phyloP scores from a whole-genome alignment of 2,888 invertebrate species.

The Heliconius cydno region DNA sequence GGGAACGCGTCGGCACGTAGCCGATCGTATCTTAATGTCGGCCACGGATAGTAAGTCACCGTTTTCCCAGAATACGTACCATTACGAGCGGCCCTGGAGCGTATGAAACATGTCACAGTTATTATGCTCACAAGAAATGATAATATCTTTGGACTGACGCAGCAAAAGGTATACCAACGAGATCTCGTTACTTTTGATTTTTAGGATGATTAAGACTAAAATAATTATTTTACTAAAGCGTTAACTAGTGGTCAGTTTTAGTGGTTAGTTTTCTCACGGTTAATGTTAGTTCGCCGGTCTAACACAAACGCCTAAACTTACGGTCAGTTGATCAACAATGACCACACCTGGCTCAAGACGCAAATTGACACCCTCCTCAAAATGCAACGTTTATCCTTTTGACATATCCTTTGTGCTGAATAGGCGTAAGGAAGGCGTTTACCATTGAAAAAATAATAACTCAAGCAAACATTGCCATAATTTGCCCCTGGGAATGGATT shows the following conservation, averaged over 20 bases:
- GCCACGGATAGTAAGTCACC: slow-evolving; percentile 64
- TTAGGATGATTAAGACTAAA: slow-evolving; percentile 62
- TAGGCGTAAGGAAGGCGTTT: slow-evolving; percentile 73
- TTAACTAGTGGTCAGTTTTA: slow-evolving; percentile 46
- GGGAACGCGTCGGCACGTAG: slow-evolving; percentile 68
- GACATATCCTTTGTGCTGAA: slow-evolving; percentile 66
- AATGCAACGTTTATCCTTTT: slow-evolving; percentile 65
- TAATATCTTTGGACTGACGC: slow-evolving; percentile 76
- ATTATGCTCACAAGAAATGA: slow-evolving; percentile 80
- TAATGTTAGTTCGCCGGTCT: slow-evolving; percentile 66
- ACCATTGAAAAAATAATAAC: slow-evolving; percentile 64
- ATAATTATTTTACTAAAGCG: slow-evolving; percentile 38
- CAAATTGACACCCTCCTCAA: slow-evolving; percentile 76
- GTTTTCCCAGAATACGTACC: slow-evolving; percentile 78
- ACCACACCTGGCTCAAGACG: slow-evolving; percentile 72
- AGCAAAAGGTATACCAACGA: slow-evolving; percentile 65
- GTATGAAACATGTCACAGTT: slow-evolving; percentile 81
- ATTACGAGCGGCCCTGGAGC: slow-evolving; percentile 75
- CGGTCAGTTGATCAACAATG: slow-evolving; percentile 79
- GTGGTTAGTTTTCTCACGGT: slow-evolving; percentile 71
- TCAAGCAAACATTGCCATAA: slow-evolving; percentile 76
- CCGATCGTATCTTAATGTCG: slow-evolving; percentile 77
- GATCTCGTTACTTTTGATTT: slow-evolving; percentile 69
- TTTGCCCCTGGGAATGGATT: slow-evolving; percentile 72
- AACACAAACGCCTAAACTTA: slow-evolving; percentile 66